Base-by-base conservation (phyloP, 2,888 invertebrate genomes). In the Sussaba pulchella region DNA sequence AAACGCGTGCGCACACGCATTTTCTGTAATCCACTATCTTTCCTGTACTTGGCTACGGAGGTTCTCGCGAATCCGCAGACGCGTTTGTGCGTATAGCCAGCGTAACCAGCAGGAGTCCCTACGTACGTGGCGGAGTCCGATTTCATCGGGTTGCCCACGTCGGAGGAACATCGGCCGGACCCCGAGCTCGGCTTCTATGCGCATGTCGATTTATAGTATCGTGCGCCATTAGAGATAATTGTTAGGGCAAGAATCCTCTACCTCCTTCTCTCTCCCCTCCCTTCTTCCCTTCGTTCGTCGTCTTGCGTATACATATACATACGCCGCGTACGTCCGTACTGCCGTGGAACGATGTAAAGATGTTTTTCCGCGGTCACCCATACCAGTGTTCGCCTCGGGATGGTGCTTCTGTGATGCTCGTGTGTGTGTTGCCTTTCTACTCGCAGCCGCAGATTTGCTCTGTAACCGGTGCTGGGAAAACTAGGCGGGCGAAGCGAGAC, bases 131-230 rank as follows among this genome's bases (percentile, higher is more conserved):
- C 66, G 52, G 82, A 74, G 82, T 78, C 84, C 85, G 88, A 90
- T 90, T 89, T 89, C 88, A 89, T 88, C 88, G 86, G 81, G 83
- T 75, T 80, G 83, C 82, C 82, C 83, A 83, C 84, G n/a, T n/a
- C n/a, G 84, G 45, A 45, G 69, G 47, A 52, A 64, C 59, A 70
- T 66, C 43, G 66, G 64, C 77, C 64, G 47, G 63, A 57, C 57
- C 63, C 57, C 71, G 19, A n/a, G 47, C n/a, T 64, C 73, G 66
- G 76, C 74, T 82, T 74, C 76, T 73, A 80, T 83, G 86, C 86
- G 85, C 87, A 89, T 89, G 90, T 89, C 91, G 91, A 91, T 91
- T 91, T 91, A 91, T 91, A 91, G 90, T 90, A 91, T 89, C 89
- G 86, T 87, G 86, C 84, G 87, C 90, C 88, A 91, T 91, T 92